These are phyloP conservation scores for Tenebrosternarchus preto DNA, from an alignment of 2,113 vertebrate genomes.

Conservation along the genomic window DNA sequence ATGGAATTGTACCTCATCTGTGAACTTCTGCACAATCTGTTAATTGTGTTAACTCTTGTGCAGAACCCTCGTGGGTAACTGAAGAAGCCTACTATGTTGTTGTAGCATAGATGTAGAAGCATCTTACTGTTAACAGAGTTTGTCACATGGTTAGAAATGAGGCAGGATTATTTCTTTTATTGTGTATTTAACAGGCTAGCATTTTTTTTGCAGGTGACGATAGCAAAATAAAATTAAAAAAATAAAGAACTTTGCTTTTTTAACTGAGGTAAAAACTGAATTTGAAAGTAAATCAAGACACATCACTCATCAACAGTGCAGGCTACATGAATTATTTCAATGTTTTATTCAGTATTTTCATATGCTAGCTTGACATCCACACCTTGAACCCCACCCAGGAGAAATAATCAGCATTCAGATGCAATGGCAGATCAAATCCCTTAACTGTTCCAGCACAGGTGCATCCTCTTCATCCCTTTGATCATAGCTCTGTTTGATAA, in stretches of 20 bases:
- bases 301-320: neutral
- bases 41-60: neutral
- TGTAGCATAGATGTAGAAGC: neutral
- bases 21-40: too few relatives aligned
- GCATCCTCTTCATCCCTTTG: neutral
- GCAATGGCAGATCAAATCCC: neutral
- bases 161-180: neutral
- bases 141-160: neutral
- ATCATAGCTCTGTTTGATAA: neutral
- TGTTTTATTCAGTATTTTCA: neutral
- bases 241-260: too few relatives aligned
- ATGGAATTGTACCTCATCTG: neutral
- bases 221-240: too few relatives aligned
- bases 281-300: neutral
- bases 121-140: neutral
- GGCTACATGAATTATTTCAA: neutral
- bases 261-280: neutral
- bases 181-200: neutral
- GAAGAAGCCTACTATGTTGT: neutral
- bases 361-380: neutral
- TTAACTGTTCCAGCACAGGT: constrained; percentile 8
- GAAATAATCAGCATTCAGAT: constrained; percentile 14
- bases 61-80: neutral
- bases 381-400: neutral
- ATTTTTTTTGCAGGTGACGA: neutral